phyloP scores from a whole-genome alignment of 2,888 invertebrate genomes.

The Muscina levida region DNA sequence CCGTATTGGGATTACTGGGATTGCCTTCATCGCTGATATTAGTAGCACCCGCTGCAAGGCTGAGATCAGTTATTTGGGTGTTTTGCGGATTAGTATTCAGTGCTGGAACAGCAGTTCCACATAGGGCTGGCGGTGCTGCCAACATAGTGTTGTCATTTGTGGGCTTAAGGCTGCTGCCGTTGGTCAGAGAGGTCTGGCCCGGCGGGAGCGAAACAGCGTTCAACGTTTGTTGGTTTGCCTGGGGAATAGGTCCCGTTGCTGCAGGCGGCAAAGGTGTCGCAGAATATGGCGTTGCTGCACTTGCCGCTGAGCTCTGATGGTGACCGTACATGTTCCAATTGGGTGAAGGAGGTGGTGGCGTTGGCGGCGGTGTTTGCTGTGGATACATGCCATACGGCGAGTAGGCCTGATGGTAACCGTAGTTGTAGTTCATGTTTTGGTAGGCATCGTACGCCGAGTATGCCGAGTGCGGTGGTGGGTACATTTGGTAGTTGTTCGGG shows the following conservation, averaged over 20 bases:
- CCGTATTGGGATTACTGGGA: constrained; percentile 35
- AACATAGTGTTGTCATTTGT: constrained; percentile 45
- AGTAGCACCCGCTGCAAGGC: constrained; percentile 59
- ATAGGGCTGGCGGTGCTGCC: constrained; percentile 29
- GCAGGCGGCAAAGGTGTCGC: constrained; percentile 71
- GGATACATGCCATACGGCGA: constrained; percentile 80
- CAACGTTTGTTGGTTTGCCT: constrained; percentile 62
- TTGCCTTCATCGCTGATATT: constrained; percentile 23
- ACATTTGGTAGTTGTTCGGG: constrained; percentile 80
- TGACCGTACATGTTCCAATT: constrained; percentile 84
- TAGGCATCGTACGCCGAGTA: constrained; percentile 80
- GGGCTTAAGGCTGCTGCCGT: constrained; percentile 63
- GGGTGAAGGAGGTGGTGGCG: constrained; percentile 81
- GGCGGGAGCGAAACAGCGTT: constrained; percentile 68
- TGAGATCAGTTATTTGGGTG: constrained; percentile 73
- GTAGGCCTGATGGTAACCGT: constrained; percentile 79
- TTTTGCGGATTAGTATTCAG: constrained; percentile 67
- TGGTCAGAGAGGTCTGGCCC: constrained; percentile 63
- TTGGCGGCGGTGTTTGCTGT: constrained; percentile 79
- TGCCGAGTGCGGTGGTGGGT: constrained; percentile 79
- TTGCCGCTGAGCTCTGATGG: constrained; percentile 72
- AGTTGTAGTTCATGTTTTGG: constrained; percentile 80
- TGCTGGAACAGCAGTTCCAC: constrained; percentile 66
- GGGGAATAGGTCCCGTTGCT: constrained; percentile 68
- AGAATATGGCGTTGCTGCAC: constrained; percentile 67